Conservation (phyloP, 2,797 vertebrate species). For the Sebastes minor region DNA sequence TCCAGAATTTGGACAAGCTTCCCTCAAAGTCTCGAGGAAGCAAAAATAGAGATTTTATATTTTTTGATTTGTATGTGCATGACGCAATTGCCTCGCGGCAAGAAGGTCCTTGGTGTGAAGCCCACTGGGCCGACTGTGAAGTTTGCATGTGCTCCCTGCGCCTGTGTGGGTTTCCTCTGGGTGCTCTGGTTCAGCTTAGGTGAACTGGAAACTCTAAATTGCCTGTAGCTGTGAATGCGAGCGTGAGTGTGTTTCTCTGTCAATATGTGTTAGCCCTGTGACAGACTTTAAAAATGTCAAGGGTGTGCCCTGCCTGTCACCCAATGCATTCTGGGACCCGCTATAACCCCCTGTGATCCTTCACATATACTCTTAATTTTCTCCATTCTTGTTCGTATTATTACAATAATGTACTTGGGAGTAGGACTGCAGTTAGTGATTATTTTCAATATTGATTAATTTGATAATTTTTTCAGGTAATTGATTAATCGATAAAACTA, state of each 20-base stretch:
- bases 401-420: not conserved
- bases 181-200: conserved; percentile 22
- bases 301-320: conserved; percentile 17
- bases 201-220: conserved; percentile 37
- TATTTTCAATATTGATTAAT: not conserved
- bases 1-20: not conserved
- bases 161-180: conserved; percentile 6
- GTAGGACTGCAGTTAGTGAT: not conserved
- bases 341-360: not conserved
- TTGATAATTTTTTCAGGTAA: not conserved
- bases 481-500: not conserved
- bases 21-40: not conserved
- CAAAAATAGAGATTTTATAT: not conserved
- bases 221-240: conserved; percentile 42
- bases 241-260: conserved; percentile 54
- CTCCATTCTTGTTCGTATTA: not conserved
- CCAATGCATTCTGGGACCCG: not conserved
- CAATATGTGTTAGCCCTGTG: conserved; percentile 55
- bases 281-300: conserved; percentile 54
- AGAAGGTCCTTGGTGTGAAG: not conserved
- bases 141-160: not conserved
- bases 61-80: not conserved
- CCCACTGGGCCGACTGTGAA: not conserved
- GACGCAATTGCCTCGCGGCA: not conserved
- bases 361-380: not conserved